Percentiles rank a stretch among this genome's conserved stretches.
Conservation (phyloP, 2,797 vertebrate genomes). For the Peromyscus attwateri region DNA sequence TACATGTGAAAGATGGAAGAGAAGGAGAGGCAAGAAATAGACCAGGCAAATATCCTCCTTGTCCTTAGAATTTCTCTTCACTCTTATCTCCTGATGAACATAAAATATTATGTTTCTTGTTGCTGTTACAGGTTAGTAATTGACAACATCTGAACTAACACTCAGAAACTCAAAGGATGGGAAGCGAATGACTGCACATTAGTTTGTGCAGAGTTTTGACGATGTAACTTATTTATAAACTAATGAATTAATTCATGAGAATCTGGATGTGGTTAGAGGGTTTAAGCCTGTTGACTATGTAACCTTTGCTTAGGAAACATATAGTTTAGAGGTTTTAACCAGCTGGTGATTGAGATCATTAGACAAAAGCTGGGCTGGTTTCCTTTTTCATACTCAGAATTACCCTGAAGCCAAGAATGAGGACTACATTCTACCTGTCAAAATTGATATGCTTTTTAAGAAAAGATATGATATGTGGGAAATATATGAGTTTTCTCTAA, state of each 20-base stretch:
- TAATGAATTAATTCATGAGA: constrained; percentile 88
- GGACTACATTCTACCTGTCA: constrained; percentile 73
- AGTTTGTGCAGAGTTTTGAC: constrained; percentile 82
- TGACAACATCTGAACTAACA: constrained; percentile 80
- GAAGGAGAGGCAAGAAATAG: rapidly evolving
- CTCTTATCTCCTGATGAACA: background rate
- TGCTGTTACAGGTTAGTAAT: constrained; percentile 78
- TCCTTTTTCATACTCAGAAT: constrained; percentile 67
- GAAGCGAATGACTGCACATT: constrained; percentile 78
- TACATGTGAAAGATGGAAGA: background rate
- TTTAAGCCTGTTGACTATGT: constrained; percentile 81
- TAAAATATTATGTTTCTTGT: constrained; percentile 54
- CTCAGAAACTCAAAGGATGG: constrained; percentile 69
- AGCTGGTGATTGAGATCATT: constrained; percentile 79
- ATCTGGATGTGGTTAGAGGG: constrained; percentile 84
- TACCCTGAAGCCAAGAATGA: constrained; percentile 73
- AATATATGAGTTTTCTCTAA: constrained; percentile 59
- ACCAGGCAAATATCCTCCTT: background rate
- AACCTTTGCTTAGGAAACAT: constrained; percentile 83
- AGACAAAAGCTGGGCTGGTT: constrained; percentile 73
- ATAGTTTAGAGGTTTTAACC: constrained; percentile 80
- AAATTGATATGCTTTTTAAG: constrained; percentile 66
- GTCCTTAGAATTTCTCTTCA: background rate
- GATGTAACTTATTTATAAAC: constrained; percentile 86
- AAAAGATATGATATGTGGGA: constrained; percentile 68